Percentiles rank a stretch among this genome's conserved stretches.
phyloP scores from a whole-genome alignment of 1,140 invertebrate genomes.

The Lasioglossum baleicum region DNA sequence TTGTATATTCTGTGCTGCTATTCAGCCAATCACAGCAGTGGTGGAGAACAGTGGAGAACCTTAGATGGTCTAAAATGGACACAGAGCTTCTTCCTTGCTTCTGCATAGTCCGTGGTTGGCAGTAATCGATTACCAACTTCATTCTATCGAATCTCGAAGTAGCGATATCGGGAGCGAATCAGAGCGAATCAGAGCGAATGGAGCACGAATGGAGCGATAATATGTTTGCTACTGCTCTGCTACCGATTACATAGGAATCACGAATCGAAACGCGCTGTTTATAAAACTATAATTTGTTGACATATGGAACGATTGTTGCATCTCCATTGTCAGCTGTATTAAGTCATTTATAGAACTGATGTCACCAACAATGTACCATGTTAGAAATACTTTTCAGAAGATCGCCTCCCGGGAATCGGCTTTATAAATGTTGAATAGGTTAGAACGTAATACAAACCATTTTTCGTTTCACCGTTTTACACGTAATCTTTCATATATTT shows the following conservation, averaged over 20 bases:
- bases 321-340: neutral
- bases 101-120: too few species aligned
- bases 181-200: too few species aligned
- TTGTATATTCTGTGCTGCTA: neutral
- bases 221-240: too few species aligned
- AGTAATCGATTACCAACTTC: neutral
- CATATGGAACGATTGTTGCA: neutral
- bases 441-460: conserved; percentile 14
- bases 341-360: conserved; percentile 12
- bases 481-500: neutral
- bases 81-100: too few species aligned
- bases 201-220: too few species aligned
- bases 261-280: conserved; percentile 24
- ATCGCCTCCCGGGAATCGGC: neutral
- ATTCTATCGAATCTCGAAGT: neutral
- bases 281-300: conserved; percentile 14
- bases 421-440: conserved; percentile 41
- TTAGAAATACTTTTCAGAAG: neutral
- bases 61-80: too few species aligned
- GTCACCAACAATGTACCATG: neutral
- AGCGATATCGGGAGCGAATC: neutral
- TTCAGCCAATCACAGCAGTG: neutral
- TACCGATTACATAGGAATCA: too few species aligned
- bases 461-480: neutral
- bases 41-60: too few species aligned